Evolutionary conservation across 2,113 vertebrate species (phyloP).

Genomic region (Epinephelus moara): DNA sequence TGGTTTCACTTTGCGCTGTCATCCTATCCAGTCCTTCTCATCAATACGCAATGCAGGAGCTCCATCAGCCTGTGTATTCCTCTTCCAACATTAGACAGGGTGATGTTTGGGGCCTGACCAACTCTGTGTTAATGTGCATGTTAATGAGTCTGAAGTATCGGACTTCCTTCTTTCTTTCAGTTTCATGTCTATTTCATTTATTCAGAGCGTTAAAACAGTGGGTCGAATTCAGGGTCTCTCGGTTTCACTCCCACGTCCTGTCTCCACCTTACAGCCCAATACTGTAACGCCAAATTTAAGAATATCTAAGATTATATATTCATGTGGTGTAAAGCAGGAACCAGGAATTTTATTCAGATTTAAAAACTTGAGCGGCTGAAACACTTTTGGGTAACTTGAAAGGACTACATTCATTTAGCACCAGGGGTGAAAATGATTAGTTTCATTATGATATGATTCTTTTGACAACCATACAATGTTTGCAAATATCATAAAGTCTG

Average conservation of each 20-base stretch:
- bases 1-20: conserved; percentile 77
- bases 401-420: neutral
- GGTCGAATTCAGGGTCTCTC: conserved; percentile 38
- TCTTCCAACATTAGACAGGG: conserved; percentile 52
- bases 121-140: conserved; percentile 64
- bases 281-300: neutral
- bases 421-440: too few species aligned
- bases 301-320: conserved; percentile 7
- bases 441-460: too few species aligned
- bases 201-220: conserved; percentile 42
- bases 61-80: conserved; percentile 62
- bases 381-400: neutral
- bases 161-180: conserved; percentile 65
- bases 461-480: too few species aligned
- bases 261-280: neutral
- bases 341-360: neutral
- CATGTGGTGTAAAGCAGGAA: neutral
- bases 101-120: conserved; percentile 64
- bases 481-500: too few species aligned
- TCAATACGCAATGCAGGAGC: conserved; percentile 78
- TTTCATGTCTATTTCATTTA: conserved; percentile 73
- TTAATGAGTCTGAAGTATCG: conserved; percentile 71
- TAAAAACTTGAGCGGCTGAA: neutral
- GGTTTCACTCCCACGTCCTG: conserved; percentile 30
- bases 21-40: conserved; percentile 77